Percentiles rank a stretch among this genome's conserved stretches.
Evolutionary conservation across 2,888 invertebrate species (phyloP).

Genomic region (Pocota personata): DNA sequence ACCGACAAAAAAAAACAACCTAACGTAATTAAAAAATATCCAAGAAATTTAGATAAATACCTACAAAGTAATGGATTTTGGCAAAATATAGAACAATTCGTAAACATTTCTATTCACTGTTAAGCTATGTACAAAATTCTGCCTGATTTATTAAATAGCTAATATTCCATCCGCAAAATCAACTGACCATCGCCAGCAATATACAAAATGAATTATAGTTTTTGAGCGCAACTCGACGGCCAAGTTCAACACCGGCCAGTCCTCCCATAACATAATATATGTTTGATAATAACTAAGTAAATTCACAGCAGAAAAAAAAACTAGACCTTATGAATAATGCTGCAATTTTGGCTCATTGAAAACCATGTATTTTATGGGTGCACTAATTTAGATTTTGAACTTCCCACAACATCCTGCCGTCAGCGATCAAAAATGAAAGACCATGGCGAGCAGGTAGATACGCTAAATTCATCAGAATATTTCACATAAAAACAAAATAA

Average conservation of each 20-base stretch:
- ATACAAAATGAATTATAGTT: constrained; percentile 60
- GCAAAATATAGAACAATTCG: neutral
- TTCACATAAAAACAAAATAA: constrained; percentile 40
- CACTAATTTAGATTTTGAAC: constrained; percentile 64
- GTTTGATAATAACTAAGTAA: constrained; percentile 27
- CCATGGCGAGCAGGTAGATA: constrained; percentile 53
- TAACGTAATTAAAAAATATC: neutral
- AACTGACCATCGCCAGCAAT: constrained; percentile 31
- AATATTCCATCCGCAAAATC: constrained; percentile 56
- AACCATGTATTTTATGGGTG: constrained; percentile 29
- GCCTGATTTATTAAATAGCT: constrained; percentile 44
- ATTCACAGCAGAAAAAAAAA: constrained; percentile 4
- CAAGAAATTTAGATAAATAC: neutral
- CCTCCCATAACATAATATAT: constrained; percentile 39
- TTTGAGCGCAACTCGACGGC: constrained; percentile 46
- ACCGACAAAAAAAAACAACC: neutral
- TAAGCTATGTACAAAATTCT: neutral
- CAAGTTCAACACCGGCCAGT: constrained; percentile 72
- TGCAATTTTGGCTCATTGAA: constrained; percentile 56
- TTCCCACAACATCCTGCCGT: constrained; percentile 72
- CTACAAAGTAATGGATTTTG: neutral
- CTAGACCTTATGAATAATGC: constrained; percentile 36
- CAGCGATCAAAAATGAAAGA: constrained; percentile 58
- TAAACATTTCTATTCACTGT: neutral
- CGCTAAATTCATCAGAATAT: constrained; percentile 43